Conservation (phyloP, 2,888 invertebrate species). For the Ischnura elegans region DNA sequence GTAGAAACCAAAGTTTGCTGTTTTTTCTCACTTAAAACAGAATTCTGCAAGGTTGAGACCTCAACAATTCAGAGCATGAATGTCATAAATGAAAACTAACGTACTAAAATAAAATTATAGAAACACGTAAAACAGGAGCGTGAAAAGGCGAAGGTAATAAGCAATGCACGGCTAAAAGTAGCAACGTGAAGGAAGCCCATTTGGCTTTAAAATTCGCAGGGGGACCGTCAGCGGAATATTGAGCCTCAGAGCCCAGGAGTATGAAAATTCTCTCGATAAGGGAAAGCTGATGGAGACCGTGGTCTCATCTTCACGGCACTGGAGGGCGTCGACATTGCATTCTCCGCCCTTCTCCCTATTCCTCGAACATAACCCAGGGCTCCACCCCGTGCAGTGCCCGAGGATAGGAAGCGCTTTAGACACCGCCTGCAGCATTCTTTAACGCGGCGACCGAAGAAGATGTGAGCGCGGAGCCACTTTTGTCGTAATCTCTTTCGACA, state of each 20-base stretch:
- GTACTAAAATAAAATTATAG: too few relatives aligned
- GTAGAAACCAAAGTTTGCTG: too few relatives aligned
- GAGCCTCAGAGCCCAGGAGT: neutral
- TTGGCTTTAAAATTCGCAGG: too few relatives aligned
- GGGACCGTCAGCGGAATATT: neutral
- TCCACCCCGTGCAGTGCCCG: neutral
- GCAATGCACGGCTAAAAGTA: too few relatives aligned
- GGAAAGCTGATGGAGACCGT: neutral
- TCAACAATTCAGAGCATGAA: too few relatives aligned
- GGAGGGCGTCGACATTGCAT: neutral
- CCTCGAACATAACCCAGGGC: neutral
- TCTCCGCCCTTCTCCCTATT: neutral
- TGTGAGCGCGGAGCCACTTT: neutral
- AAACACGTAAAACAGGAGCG: too few relatives aligned
- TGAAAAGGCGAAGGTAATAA: too few relatives aligned
- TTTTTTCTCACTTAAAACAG: too few relatives aligned
- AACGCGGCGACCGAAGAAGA: neutral
- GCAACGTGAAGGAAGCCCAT: too few relatives aligned
- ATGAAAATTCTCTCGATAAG: neutral
- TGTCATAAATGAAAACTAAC: too few relatives aligned
- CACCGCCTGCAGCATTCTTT: neutral
- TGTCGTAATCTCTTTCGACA: neutral
- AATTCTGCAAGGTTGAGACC: too few relatives aligned
- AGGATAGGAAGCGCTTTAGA: neutral
- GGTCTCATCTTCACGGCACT: neutral